Evolutionary conservation across 1,140 invertebrate genomes (phyloP), one percentile per base, ranked within the genome.

Genomic region (Wasmannia auropunctata): DNA sequence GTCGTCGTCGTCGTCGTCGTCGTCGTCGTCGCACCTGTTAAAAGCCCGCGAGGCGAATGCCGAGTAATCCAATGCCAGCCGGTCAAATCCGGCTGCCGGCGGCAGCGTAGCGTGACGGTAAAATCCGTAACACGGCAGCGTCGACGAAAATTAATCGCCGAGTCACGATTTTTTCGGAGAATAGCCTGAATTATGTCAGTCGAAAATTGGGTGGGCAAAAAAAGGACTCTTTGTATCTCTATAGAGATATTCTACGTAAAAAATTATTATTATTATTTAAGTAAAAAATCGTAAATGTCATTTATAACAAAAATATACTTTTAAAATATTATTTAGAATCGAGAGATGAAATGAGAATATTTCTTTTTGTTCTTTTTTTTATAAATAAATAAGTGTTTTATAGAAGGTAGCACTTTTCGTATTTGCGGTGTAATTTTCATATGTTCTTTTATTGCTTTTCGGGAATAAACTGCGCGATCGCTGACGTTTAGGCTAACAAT

Each of bases 11-110:
- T 67, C 46, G 31, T 37, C 28, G 31, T 65, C 49, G n/a, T 75
- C 22, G 75, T 80, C 76, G 77, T 74, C 37, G 54, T 72, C 51
- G 67, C 67, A 46, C 67, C 51, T 83, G 67, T 74, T 72, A 83
- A 74, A 58, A 74, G 65, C 49, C 65, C 37, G 25, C 65, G 25
- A 10, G 22, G 37, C 22, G 34, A 75, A 25, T 19, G 31, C n/a
- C 22, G 31, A 80, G 63, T 69, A 65, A 70, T 81, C 49, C 63
- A 46, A 34, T 80, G 22, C 31, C 49, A 19, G 63, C 16, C 16
- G 77, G 40, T 56, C 49, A 54, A 81, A 70, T 67, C 58, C 60
- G 40, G 4, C 28, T 43, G 6, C 63, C 63, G 10, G 10, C 37
- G 37, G 58, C 58, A 22, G 14, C 31, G 40, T 79, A 25, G 76